Base-by-base conservation (phyloP, 2,797 vertebrate genomes). In the Poeciliopsis gracilis region DNA sequence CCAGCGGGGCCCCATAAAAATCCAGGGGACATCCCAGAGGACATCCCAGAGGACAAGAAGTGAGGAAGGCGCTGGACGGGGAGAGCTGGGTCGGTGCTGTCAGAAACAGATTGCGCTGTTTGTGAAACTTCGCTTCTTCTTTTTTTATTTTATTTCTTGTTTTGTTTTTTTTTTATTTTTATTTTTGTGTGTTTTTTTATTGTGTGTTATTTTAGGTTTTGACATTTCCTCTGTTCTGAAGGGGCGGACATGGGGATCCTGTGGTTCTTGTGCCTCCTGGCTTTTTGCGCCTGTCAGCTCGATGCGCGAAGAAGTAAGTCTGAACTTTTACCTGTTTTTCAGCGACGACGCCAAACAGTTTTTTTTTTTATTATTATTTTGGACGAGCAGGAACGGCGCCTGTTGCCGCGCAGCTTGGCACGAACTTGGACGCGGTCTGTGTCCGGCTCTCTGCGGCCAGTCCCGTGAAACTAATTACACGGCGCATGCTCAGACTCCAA, bases 221-320 rank as follows among this genome's bases (percentile, higher is more conserved):
- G 18, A 28, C 30, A 2, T 16, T 10, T 18, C 9, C 9, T 13
- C 20, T 67, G 33, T 41, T 43, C 38, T 16, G 25, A 63, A 73
- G 38, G 2, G 28, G 45, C 51, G 11, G 18, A 79, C 79, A 98
- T 98, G 97, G 91, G 86, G 25, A 12, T 9, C 36, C 30, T 69
- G 49, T 53, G 0, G 2, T 70, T 0, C 23, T 41, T 89, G 51
- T 72, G 83, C 67, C 83, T 92, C 74, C 94, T 85, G 85, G 75
- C 71, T 10, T n/a, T n/a, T 28, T 95, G 82, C 86, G 94, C 82
- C 78, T 95, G 81, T 86, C 93, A 94, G 6, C 82, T 89, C 0
- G 85, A 95, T 51, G 95, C 93, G 0, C 84, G 92, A 80, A 97
- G 85, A 94, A 94, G 98, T 99, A 95, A 98, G 98, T 97, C 49